A percentile compares a stretch with the other conserved stretches of the same genome.
Conservation (phyloP, 1,140 invertebrate genomes). For the Drosophila rhopaloa region DNA sequence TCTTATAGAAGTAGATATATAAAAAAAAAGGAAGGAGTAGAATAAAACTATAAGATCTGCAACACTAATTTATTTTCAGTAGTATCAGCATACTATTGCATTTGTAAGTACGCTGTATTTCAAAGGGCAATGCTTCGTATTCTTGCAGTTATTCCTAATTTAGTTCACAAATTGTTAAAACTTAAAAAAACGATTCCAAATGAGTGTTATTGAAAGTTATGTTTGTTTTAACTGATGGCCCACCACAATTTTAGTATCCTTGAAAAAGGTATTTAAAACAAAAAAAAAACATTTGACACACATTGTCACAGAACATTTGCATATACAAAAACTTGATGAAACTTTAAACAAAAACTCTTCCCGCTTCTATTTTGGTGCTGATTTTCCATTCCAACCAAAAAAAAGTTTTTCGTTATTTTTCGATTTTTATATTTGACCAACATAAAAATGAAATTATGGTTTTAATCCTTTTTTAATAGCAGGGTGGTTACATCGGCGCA, state of each 20-base stretch:
- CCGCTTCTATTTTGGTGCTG: not conserved
- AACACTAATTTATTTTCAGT: not conserved
- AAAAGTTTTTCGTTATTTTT: not conserved
- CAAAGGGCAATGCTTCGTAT: not conserved
- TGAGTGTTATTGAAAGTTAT: no score
- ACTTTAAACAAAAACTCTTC: not conserved
- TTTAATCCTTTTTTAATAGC: conserved; percentile 51
- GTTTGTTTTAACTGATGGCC: no score
- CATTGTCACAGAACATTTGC: not conserved
- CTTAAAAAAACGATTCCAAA: no score
- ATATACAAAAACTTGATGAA: not conserved
- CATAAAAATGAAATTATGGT: conserved; percentile 39
- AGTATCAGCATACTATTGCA: no score
- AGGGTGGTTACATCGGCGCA: conserved; percentile 8
- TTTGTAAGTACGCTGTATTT: not conserved
- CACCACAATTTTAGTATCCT: no score
- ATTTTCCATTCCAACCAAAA: not conserved
- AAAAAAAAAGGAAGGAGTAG: not conserved
- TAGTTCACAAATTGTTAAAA: no score
- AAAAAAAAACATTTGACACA: not conserved
- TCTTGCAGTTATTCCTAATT: no score
- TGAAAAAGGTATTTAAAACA: not conserved
- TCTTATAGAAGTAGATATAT: not conserved
- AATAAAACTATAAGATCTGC: conserved; percentile 11
- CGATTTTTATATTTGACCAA: conserved; percentile 1